Conservation (phyloP, 1,140 invertebrate species). For the Calliphora vicina region DNA sequence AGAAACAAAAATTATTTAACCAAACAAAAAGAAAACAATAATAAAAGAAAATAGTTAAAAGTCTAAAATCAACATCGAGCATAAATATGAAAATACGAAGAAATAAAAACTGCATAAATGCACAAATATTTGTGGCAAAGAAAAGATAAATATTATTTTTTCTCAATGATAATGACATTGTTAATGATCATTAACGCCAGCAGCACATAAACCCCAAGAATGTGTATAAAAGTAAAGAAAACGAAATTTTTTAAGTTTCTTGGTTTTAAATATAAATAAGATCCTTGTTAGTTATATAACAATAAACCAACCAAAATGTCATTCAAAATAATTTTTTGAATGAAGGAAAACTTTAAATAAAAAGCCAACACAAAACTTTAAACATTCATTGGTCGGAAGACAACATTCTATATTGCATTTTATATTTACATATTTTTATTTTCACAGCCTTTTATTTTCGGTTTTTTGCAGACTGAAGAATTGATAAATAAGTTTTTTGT, state of each 20-base stretch:
- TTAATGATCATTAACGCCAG: too few relatives aligned
- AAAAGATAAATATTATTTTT: not conserved
- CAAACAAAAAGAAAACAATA: too few relatives aligned
- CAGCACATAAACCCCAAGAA: too few relatives aligned
- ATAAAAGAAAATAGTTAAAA: not conserved
- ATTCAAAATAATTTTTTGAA: not conserved
- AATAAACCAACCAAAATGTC: not conserved
- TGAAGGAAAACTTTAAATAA: not conserved
- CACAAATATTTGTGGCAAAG: not conserved
- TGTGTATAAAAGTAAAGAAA: too few relatives aligned
- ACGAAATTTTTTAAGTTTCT: too few relatives aligned
- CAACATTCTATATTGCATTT: too few relatives aligned
- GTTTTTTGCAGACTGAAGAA: not conserved
- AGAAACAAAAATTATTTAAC: too few relatives aligned
- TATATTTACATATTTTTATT: not conserved
- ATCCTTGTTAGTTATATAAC: too few relatives aligned
- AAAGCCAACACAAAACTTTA: too few relatives aligned
- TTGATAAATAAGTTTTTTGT: not conserved
- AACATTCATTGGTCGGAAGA: not conserved
- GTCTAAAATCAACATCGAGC: not conserved
- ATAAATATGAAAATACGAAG: not conserved
- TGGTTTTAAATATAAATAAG: too few relatives aligned
- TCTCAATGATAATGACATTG: too few relatives aligned
- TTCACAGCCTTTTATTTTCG: not conserved
- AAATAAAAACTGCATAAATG: not conserved